Conservation (phyloP, 2,113 vertebrate genomes). For the Corythaeola cristata region DNA sequence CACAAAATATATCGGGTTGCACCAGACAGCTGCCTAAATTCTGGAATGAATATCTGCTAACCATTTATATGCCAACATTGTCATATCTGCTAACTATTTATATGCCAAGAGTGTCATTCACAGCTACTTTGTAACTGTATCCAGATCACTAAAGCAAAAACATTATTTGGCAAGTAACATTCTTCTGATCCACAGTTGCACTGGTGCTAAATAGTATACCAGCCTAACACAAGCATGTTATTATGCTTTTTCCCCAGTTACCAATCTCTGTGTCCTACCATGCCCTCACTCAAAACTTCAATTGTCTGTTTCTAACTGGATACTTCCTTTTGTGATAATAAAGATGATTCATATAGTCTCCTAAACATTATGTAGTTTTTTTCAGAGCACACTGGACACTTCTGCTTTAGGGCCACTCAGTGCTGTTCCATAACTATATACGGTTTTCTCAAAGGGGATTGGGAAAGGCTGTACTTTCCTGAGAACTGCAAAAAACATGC, state of each 20-base stretch:
- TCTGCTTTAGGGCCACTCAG: not conserved
- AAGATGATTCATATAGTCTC: not conserved
- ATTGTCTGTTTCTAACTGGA: not conserved
- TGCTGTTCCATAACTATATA: not conserved
- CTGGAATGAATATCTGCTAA: slow-evolving; percentile 27
- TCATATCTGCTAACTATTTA: not conserved
- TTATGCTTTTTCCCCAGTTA: not conserved
- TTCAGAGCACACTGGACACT: not conserved
- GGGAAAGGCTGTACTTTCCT: not conserved
- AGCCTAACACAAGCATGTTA: not conserved
- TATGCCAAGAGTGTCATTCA: not conserved
- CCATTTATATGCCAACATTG: not conserved
- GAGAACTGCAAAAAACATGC: not conserved
- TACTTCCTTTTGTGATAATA: slow-evolving; percentile 13
- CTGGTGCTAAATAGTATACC: not conserved
- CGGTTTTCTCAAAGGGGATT: not conserved
- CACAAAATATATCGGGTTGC: not conserved
- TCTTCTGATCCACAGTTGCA: not conserved
- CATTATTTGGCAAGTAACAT: not conserved
- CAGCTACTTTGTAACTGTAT: slow-evolving; percentile 13
- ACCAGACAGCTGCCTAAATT: slow-evolving; percentile 24
- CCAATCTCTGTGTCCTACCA: not conserved
- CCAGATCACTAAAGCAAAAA: slow-evolving; percentile 4
- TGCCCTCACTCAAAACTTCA: not conserved
- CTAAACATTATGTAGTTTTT: not conserved